A percentile compares a stretch with the other conserved stretches of the same genome.
phyloP scores from a whole-genome alignment of 2,113 vertebrate genomes.

The Protobothrops mucrosquamatus region DNA sequence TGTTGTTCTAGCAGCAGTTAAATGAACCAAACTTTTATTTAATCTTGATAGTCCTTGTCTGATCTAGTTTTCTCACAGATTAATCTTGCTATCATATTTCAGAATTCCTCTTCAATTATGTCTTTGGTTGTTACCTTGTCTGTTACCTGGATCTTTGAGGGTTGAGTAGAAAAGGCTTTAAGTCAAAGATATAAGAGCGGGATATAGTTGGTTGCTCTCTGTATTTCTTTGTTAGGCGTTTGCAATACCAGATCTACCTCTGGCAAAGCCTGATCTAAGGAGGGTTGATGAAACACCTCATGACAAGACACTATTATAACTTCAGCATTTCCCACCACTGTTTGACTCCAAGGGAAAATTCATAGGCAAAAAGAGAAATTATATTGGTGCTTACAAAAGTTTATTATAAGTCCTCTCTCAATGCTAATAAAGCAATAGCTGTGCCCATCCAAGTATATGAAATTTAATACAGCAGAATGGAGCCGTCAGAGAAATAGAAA shows the following conservation, averaged over 20 bases:
- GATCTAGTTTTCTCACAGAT: not conserved
- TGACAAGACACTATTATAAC: not conserved
- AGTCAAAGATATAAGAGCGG: not conserved
- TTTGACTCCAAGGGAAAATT: not conserved
- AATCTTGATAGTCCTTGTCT: not conserved
- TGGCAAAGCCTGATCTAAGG: not conserved
- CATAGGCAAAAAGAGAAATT: not conserved
- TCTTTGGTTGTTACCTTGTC: not conserved
- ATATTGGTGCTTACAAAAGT: not conserved
- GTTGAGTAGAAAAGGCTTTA: not conserved
- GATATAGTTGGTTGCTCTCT: not conserved
- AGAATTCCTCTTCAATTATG: not conserved
- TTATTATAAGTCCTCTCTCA: not conserved
- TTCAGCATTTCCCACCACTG: not conserved
- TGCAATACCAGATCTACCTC: not conserved
- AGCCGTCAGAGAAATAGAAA: not conserved
- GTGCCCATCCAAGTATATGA: not conserved
- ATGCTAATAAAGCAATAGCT: not conserved
- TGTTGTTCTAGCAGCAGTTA: not conserved
- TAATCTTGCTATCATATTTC: not conserved
- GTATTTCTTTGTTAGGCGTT: not conserved
- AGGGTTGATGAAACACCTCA: not conserved
- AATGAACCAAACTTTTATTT: not conserved
- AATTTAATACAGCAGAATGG: not conserved
- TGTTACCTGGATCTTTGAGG: not conserved